Conservation (phyloP, 2,797 vertebrate genomes). For the Psittacula echo region DNA sequence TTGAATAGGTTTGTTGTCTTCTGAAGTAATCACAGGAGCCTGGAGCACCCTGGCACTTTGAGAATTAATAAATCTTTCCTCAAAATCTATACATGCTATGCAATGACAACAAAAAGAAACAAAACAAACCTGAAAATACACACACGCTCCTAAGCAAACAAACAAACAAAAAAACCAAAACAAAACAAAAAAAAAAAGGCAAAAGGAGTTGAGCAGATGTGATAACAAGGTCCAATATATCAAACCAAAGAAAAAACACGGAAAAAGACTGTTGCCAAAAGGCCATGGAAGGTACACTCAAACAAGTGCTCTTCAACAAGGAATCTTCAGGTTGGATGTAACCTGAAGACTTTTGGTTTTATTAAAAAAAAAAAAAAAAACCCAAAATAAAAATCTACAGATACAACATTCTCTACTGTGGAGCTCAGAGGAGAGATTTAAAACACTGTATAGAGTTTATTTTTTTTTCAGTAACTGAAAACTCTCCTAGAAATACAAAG, state of each 20-base stretch:
- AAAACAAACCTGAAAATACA: neutral
- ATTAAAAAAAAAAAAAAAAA: neutral
- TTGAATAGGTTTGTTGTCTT: neutral
- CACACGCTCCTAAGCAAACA: neutral
- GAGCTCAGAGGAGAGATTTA: neutral
- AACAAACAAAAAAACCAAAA: neutral
- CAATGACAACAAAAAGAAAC: neutral
- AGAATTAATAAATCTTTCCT: neutral
- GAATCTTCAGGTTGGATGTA: neutral
- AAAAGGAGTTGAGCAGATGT: neutral
- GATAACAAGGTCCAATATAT: accelerated
- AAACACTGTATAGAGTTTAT: neutral
- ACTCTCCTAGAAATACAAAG: neutral
- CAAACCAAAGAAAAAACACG: neutral
- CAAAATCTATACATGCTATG: accelerated
- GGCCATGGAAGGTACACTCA: neutral
- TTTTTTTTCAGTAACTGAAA: neutral
- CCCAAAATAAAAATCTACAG: neutral
- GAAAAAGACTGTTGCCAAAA: neutral
- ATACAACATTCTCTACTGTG: neutral
- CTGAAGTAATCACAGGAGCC: neutral
- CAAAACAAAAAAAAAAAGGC: neutral
- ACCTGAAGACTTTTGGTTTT: neutral
- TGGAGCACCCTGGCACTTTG: neutral
- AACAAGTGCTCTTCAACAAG: neutral